Evolutionary conservation across 37 sponge, comb jelly and placozoan species (phyloP), one percentile per base, ranked within the genome.

Genomic region (Spongia lamella): DNA sequence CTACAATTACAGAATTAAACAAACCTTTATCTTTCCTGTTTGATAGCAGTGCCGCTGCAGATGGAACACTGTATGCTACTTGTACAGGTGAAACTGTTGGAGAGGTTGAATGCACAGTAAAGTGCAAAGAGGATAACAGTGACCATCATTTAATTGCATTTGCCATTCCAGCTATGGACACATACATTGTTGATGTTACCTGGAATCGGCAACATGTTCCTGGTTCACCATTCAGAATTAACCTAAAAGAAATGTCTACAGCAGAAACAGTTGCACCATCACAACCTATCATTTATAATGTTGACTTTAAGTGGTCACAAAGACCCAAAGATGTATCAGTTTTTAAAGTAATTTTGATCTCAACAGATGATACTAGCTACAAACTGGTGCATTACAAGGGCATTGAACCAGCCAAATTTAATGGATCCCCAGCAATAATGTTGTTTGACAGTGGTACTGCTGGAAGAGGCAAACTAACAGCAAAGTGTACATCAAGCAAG

Each of bases 151-250:
- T 53, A 9, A 33, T 78, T 6, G 25, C 1, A 35, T 81, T 86
- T 56, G 57, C 30, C 24, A 73, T 79, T 6, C 29, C 61, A 7
- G 26, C 20, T 22, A 40, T 72, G 55, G 85, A 78, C 29, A 43
- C 30, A 24, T 82, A 91, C 39, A 82, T 32, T 6, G 56, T 91
- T n/a, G 75, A 83, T 1, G 62, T 91, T 0, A 72, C 49, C 32
- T 61, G 82, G 54, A 79, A 87, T 40, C 65, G 60, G 6, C 25
- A 55, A 13, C 86, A 79, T 29, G 73, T 89, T 0, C 62, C 76
- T 6, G 86, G 90, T 5, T 68, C 76, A 16, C 90, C 90, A 31
- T 89, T 89, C 73, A 76, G 60, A 37, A 68, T 86, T 51, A 84
- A 84, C 36, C 52, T 84, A 1, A 29, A 76, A 1, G 63, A 77